Evolutionary conservation across 2,888 invertebrate genomes (phyloP).

Genomic region (Adineta ricciae): DNA sequence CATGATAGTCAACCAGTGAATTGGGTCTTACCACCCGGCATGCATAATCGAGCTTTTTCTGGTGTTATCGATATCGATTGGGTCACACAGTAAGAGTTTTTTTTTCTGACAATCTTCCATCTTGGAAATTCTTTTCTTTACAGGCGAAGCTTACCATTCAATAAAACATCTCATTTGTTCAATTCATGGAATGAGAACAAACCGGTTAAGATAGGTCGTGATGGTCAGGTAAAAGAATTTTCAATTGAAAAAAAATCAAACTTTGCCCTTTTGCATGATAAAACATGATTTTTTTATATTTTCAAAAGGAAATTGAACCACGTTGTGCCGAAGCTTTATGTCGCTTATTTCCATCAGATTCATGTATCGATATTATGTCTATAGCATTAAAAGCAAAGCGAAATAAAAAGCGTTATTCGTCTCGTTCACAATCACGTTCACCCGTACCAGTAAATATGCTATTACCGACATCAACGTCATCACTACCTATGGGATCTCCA

Average conservation of each 20-base stretch:
- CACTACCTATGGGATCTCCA: neutral
- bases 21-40: conserved; percentile 84
- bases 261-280: neutral
- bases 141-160: conserved; percentile 76
- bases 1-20: conserved; percentile 77
- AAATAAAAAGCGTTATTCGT: neutral
- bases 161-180: conserved; percentile 77
- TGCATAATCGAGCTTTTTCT: conserved; percentile 80
- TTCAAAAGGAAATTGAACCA: conserved; percentile 79
- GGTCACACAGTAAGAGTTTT: conserved; percentile 62
- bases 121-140: conserved; percentile 28
- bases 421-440: neutral
- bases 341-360: conserved; percentile 60
- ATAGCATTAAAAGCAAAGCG: neutral
- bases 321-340: conserved; percentile 85
- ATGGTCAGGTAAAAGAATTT: conserved; percentile 60
- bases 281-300: conserved; percentile 25
- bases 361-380: neutral
- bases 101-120: too few species aligned
- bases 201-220: conserved; percentile 95
- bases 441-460: neutral
- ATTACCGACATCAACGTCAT: neutral
- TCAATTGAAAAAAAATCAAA: neutral
- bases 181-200: conserved; percentile 97
- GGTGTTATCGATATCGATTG: conserved; percentile 93